phyloP scores from a whole-genome alignment of 1,140 invertebrate genomes.

The Nasonia longicornis region DNA sequence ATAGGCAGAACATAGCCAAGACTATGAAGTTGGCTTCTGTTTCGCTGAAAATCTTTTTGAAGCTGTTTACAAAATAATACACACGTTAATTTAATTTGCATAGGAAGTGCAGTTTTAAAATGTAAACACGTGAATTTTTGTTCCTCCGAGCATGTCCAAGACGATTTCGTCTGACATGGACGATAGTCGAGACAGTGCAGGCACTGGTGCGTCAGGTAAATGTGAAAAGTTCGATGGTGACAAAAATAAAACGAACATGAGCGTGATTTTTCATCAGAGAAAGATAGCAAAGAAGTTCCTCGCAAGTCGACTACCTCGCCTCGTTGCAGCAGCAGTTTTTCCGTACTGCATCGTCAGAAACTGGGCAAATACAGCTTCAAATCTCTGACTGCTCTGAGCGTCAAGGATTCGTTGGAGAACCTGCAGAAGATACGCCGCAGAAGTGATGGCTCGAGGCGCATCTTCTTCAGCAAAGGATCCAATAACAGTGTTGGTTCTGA shows the following conservation, averaged over 20 bases:
- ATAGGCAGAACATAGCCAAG: neutral
- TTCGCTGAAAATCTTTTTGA: constrained; percentile 16
- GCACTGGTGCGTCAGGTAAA: constrained; percentile 9
- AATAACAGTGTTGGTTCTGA: neutral
- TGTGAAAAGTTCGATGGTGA: neutral
- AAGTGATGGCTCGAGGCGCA: neutral
- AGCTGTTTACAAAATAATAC: constrained; percentile 39
- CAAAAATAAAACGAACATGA: neutral
- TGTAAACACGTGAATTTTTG: neutral
- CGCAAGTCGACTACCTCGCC: neutral
- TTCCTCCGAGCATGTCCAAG: neutral
- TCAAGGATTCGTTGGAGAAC: constrained; percentile 26
- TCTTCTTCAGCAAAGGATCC: neutral
- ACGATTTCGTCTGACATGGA: neutral
- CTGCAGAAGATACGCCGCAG: constrained; percentile 27
- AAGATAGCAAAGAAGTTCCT: neutral
- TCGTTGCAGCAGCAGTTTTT: neutral
- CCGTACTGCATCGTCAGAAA: neutral
- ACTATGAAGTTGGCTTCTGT: constrained; percentile 25
- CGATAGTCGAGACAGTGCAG: neutral
- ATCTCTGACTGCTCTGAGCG: constrained; percentile 29
- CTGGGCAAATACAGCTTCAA: constrained; percentile 31
- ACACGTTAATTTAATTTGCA: constrained; percentile 38
- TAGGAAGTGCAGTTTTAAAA: constrained; percentile 15
- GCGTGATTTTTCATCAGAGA: constrained; percentile 9